Evolutionary conservation across 2,888 invertebrate genomes (phyloP), one percentile per base, ranked within the genome.

Genomic region (Parelbella ahira): DNA sequence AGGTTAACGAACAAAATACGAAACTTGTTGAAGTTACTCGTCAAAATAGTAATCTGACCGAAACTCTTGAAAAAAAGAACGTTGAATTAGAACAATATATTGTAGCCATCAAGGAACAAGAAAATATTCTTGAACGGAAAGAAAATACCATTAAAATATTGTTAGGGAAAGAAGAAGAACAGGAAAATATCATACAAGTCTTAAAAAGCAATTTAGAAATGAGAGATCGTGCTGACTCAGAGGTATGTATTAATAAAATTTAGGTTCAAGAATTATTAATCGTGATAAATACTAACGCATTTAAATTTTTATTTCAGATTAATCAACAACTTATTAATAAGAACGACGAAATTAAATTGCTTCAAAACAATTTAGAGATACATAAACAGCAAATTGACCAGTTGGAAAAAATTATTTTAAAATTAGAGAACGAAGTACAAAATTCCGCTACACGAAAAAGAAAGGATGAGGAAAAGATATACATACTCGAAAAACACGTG

Each of bases 371-470:
- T 42, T 32, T 66, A 32, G 56, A 62, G 43, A 53, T 45, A 23
- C 50, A 57, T 36, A 61, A 67, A 44, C 44, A 56, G 33, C 61
- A 59, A 51, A 60, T 63, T 41, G 56, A 57, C 9, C 68, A 84
- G 53, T 51, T 86, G 43, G 82, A 87, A 44, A 78, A 77, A 59
- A 79, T 84, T 5, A 69, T 87, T 41, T 56, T 82, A 24, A 67
- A 77, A 3, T 58, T 86, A 51, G 79, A 87, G 66, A 75, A 80
- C 19, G 72, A 79, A 61, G 57, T 58, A 15, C 60, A 58, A 11
- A 73, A 76, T 60, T 50, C 60, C 3, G 59, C 53, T 42, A 34
- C 51, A 8, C 69, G 73, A 50, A 72, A 56, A 49, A 67, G 58
- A 49, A 75, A 65, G 54, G 72, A 77, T 49, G 66, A 69, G 45